Percentiles rank a stretch among this genome's conserved stretches.
Conservation (phyloP, 2,113 vertebrate species). For the Symphodus melops region DNA sequence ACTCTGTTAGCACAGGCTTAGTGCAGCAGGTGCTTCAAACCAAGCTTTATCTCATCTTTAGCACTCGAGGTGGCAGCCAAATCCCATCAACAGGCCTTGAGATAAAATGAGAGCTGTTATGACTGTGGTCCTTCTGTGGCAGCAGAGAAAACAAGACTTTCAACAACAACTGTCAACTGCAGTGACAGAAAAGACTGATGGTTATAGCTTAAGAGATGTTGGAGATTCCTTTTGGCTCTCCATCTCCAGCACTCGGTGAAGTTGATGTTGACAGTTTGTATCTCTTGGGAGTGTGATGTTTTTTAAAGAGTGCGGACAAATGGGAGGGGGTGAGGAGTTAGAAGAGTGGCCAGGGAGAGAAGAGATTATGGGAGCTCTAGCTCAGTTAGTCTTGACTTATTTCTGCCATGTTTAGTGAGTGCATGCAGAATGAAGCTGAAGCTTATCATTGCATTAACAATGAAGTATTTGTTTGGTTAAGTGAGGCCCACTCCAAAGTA, state of each 20-base stretch:
- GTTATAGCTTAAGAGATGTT: not conserved
- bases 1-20: not conserved
- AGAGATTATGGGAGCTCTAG: constrained; percentile 11
- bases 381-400: constrained; percentile 32
- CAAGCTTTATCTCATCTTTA: not conserved
- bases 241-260: constrained; percentile 25
- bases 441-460: not conserved
- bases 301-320: constrained; percentile 22
- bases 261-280: constrained; percentile 34
- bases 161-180: constrained; percentile 28
- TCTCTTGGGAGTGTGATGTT: constrained; percentile 14
- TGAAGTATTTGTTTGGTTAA: constrained; percentile 18
- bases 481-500: constrained; percentile 2
- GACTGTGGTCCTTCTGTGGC: constrained; percentile 14
- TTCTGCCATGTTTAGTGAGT: constrained; percentile 25
- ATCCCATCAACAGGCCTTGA: not conserved
- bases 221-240: constrained; percentile 29
- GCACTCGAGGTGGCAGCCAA: not conserved
- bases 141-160: constrained; percentile 16
- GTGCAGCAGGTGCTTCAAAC: not conserved
- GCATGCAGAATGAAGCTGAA: constrained; percentile 5
- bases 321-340: constrained; percentile 7
- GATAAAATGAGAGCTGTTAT: constrained; percentile 17
- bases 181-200: constrained; percentile 30
- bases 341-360: not conserved